Evolutionary conservation across 2,113 vertebrate species (phyloP).

Genomic region (Propithecus coquereli): DNA sequence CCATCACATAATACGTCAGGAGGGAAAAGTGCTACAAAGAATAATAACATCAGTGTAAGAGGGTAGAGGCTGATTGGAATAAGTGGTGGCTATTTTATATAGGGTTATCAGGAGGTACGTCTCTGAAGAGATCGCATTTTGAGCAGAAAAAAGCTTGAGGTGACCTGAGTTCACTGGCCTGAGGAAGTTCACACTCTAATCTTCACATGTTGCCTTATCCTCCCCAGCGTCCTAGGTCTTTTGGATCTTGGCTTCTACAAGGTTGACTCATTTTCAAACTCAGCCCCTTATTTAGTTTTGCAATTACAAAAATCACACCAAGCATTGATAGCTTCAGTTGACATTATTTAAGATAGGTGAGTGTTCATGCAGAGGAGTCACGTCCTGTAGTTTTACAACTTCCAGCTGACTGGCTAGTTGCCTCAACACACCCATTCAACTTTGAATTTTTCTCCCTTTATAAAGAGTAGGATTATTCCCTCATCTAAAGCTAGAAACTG

Average conservation of each 20-base stretch:
- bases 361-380: too few relatives aligned
- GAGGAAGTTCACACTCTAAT: background rate
- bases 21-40: background rate
- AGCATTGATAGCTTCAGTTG: background rate
- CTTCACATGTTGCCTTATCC: background rate
- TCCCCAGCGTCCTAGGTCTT: background rate
- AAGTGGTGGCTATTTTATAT: background rate
- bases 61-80: background rate
- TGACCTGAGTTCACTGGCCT: background rate
- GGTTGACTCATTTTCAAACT: background rate
- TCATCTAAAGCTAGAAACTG: background rate
- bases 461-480: background rate
- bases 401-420: background rate
- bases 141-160: background rate
- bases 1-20: background rate
- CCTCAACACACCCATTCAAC: background rate
- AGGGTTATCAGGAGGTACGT: background rate
- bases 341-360: background rate
- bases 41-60: background rate
- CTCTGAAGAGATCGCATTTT: background rate
- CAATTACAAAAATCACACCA: background rate
- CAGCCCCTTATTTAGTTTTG: background rate
- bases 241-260: background rate
- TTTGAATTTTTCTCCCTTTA: background rate
- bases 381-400: background rate